A percentile compares a stretch with the other conserved stretches of the same genome.
These are phyloP conservation scores for Fukomys damarensis DNA, from an alignment of 2,113 vertebrate species.

Conservation along the genomic window DNA sequence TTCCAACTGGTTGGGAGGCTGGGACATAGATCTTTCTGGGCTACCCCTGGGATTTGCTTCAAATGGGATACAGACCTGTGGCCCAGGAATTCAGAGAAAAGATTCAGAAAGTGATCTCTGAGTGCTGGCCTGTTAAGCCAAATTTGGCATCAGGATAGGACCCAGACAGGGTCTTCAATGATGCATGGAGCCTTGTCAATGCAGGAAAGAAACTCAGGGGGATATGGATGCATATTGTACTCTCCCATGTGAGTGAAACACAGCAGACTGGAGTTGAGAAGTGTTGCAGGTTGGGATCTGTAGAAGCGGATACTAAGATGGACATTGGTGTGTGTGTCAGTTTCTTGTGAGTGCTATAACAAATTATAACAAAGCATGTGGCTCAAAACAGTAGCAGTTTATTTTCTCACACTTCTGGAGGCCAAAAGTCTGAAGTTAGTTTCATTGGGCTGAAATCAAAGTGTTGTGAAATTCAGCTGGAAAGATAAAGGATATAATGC, in stretches of 20 bases:
- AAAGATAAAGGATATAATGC: neutral
- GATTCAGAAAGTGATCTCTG: neutral
- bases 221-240: neutral
- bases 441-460: neutral
- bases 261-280: neutral
- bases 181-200: neutral
- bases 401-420: slow-evolving; percentile 4
- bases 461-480: neutral
- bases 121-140: neutral
- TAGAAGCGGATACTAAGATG: neutral
- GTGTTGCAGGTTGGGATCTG: neutral
- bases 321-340: neutral
- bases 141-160: neutral
- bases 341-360: neutral
- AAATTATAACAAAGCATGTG: neutral
- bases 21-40: neutral
- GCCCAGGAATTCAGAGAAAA: neutral
- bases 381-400: neutral
- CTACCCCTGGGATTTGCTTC: neutral
- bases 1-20: neutral
- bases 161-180: neutral
- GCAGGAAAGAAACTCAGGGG: neutral
- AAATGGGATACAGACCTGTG: neutral
- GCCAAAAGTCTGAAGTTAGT: neutral
- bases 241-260: neutral